A percentile compares a stretch with the other conserved stretches of the same genome.
Conservation (phyloP, 2,888 invertebrate species). For the Leptothorax acervorum region DNA sequence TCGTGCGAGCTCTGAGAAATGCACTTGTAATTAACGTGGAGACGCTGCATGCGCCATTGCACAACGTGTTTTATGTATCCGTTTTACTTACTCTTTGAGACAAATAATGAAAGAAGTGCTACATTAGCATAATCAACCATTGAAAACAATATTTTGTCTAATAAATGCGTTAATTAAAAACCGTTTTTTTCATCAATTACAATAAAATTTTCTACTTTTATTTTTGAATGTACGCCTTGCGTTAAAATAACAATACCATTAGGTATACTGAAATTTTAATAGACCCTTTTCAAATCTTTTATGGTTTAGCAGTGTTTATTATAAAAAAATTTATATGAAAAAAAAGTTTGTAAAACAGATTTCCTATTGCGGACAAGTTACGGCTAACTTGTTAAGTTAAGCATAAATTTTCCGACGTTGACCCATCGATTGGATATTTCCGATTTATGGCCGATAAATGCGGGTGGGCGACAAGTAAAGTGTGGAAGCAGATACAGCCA, state of each 20-base stretch:
- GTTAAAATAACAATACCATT: not conserved
- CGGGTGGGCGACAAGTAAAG: not conserved
- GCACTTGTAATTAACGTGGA: slow-evolving; percentile 71
- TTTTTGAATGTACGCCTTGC: not conserved
- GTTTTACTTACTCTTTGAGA: not conserved
- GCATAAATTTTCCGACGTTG: slow-evolving; percentile 10
- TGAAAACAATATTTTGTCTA: not conserved
- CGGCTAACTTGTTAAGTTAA: slow-evolving; percentile 6
- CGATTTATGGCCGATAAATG: slow-evolving; percentile 20
- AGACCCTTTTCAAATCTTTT: not conserved
- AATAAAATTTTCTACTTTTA: not conserved
- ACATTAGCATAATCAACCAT: slow-evolving; percentile 9
- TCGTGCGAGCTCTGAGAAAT: slow-evolving; percentile 66
- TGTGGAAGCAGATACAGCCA: not conserved
- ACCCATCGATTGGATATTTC: slow-evolving; percentile 11
- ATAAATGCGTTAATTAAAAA: not conserved
- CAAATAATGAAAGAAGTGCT: slow-evolving; percentile 22
- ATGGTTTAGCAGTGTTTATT: not conserved
- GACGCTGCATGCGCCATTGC: slow-evolving; percentile 55
- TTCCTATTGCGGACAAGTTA: not conserved
- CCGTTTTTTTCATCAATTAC: not conserved
- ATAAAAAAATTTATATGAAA: not conserved
- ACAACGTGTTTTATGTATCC: slow-evolving; percentile 13
- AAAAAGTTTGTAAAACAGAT: not conserved
- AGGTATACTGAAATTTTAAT: not conserved